These are phyloP conservation scores for Brachirus orientalis DNA, from an alignment of 2,113 vertebrate species.

Conservation along the genomic window DNA sequence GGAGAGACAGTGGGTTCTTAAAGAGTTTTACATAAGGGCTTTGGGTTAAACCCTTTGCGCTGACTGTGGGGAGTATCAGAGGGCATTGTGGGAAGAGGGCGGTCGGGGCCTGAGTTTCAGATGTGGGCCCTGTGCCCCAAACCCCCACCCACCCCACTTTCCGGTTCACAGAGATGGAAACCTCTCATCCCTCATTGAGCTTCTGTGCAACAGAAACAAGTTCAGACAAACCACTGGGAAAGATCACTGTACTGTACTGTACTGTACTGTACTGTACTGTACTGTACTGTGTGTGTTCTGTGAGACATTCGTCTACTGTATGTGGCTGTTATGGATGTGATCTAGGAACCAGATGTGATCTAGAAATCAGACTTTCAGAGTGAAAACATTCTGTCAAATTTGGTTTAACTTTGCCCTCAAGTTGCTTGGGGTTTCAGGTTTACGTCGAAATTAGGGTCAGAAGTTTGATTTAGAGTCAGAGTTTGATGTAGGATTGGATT, in stretches of 20 bases:
- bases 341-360: slow-evolving; percentile 16
- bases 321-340: slow-evolving; percentile 25
- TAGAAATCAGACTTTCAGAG: background rate
- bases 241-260: background rate
- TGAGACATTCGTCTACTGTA: too few relatives aligned
- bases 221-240: slow-evolving; percentile 47
- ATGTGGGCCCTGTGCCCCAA: slow-evolving; percentile 72
- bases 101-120: slow-evolving; percentile 67
- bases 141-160: slow-evolving; percentile 21
- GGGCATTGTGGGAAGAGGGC: slow-evolving; percentile 55
- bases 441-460: background rate
- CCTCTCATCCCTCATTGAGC: slow-evolving; percentile 45
- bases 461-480: background rate
- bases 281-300: slow-evolving; percentile 14
- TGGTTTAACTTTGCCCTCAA: background rate
- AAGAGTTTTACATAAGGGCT: slow-evolving; percentile 66
- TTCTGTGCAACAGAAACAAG: slow-evolving; percentile 61
- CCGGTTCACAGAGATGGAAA: slow-evolving; percentile 60
- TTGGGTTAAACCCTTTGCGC: slow-evolving; percentile 36
- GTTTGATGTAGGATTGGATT: background rate
- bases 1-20: slow-evolving; percentile 56
- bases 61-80: slow-evolving; percentile 44
- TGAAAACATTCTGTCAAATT: slow-evolving; percentile 1
- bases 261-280: background rate
- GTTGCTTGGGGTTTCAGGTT: background rate